Evolutionary conservation across 2,888 invertebrate genomes (phyloP), one percentile per base, ranked within the genome.

Genomic region (Hydriomena furcata): DNA sequence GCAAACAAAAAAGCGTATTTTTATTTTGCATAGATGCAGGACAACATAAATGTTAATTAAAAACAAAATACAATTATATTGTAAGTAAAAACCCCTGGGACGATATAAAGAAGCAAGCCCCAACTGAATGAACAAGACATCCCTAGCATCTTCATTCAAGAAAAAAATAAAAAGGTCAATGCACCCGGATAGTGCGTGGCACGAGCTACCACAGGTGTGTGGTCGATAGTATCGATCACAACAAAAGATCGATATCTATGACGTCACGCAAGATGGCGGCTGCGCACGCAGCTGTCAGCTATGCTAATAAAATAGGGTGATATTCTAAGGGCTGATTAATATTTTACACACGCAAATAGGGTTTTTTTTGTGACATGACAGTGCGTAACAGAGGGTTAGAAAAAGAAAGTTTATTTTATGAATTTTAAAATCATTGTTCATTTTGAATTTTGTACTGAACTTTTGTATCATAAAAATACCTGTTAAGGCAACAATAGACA

Each of bases 151-250:
- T 42, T 49, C 46, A 52, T 45, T 52, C 31, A 46, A 63, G 63
- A 71, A 73, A 65, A 69, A 72, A 68, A 35, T 40, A 52, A 63
- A 71, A 63, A 77, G 83, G 77, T 82, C 83, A 84, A 59, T 61
- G 82, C 66, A 70, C 87, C 83, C 82, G 82, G 84, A 83, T 41
- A 35, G 34, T 66, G 74, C 55, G 51, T 60, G 73, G 76, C 84
- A 80, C 82, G 80, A 63, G 82, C 71, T 66, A 12, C 48, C 70
- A 84, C 87, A 88, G 88, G 87, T 88, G 88, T 76, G 65, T 71
- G 82, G 55, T 88, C 87, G 85, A 88, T 87, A 79, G 44, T 65
- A 84, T 87, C 85, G 87, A 83, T 82, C 73, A 60, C 60, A 48
- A 56, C 53, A 64, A 70, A 78, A 74, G 74, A 87, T 87, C 87